A percentile compares a stretch with the other conserved stretches of the same genome.
Evolutionary conservation across 2,888 invertebrate species (phyloP).

Genomic region (Ennomos fuscantarius): DNA sequence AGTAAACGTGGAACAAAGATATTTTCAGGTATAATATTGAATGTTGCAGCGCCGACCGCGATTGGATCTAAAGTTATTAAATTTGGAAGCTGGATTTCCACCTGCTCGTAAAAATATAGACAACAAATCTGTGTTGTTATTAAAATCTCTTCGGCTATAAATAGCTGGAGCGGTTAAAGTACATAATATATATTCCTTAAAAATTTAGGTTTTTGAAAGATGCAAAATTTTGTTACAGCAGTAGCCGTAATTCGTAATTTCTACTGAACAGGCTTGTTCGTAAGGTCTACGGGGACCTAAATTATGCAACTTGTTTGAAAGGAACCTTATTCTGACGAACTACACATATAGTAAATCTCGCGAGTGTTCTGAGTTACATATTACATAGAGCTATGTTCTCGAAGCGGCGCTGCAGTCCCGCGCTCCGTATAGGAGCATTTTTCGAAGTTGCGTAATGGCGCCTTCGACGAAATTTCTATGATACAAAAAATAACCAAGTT

Average conservation of each 20-base stretch:
- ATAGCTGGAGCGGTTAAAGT: constrained; percentile 29
- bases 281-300: constrained; percentile 23
- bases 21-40: background rate
- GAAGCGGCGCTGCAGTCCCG: constrained; percentile 2
- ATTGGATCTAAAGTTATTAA: constrained; percentile 6
- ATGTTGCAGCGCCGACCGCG: background rate
- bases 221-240: constrained; percentile 3
- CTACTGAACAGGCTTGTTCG: constrained; percentile 27
- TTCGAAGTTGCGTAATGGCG: constrained; percentile 7
- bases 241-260: no score
- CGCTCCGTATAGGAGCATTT: constrained; percentile 18
- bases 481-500: no score
- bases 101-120: constrained; percentile 12
- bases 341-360: constrained; percentile 23
- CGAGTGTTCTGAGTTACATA: constrained; percentile 15
- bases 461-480: background rate
- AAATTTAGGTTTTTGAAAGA: constrained; percentile 19
- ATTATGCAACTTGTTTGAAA: constrained; percentile 36
- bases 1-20: background rate
- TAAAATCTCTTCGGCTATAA: constrained; percentile 33
- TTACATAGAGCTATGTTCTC: constrained; percentile 8
- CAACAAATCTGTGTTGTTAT: constrained; percentile 22
- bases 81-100: constrained; percentile 5
- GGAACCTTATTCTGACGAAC: constrained; percentile 13
- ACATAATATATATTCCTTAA: constrained; percentile 34